Conservation (phyloP, 2,113 vertebrate species). For the Triplophysa dalaica region DNA sequence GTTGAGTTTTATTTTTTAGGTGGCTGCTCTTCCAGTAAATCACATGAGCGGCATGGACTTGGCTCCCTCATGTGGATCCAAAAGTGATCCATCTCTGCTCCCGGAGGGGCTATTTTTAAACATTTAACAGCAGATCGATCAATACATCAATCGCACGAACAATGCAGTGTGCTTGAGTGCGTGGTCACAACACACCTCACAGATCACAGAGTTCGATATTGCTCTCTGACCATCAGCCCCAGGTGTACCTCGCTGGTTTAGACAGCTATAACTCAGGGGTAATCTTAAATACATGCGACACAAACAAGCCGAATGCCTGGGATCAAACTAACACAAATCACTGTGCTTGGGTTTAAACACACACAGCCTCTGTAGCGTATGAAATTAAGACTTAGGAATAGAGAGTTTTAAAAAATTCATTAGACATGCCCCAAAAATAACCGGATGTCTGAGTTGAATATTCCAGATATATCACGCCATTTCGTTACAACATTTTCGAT, state of each 20-base stretch:
- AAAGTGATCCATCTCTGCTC: slow-evolving; percentile 45
- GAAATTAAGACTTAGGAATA: slow-evolving; percentile 26
- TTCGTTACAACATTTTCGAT: not conserved
- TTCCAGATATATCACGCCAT: slow-evolving; percentile 18
- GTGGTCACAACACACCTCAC: slow-evolving; percentile 23
- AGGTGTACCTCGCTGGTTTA: not conserved
- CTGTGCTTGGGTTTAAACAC: not conserved
- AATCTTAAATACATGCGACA: not conserved
- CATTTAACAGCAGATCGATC: slow-evolving; percentile 56
- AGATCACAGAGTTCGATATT: not conserved
- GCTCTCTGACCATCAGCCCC: not conserved
- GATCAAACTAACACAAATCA: not conserved
- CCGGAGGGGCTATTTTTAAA: slow-evolving; percentile 54
- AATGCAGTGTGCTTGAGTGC: slow-evolving; percentile 31
- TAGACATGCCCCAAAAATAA: slow-evolving; percentile 19
- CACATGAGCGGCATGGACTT: not conserved
- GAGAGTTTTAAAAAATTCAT: slow-evolving; percentile 14
- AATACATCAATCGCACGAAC: slow-evolving; percentile 49
- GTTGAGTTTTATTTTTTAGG: slow-evolving; percentile 9
- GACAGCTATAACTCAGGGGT: not conserved
- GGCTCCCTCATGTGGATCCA: slow-evolving; percentile 7
- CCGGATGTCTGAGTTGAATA: slow-evolving; percentile 1
- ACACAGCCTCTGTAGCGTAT: not conserved
- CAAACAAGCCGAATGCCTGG: not conserved
- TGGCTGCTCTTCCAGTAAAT: slow-evolving; percentile 20